Evolutionary conservation across 2,113 vertebrate genomes (phyloP).

Genomic region (Prunella himalayana): DNA sequence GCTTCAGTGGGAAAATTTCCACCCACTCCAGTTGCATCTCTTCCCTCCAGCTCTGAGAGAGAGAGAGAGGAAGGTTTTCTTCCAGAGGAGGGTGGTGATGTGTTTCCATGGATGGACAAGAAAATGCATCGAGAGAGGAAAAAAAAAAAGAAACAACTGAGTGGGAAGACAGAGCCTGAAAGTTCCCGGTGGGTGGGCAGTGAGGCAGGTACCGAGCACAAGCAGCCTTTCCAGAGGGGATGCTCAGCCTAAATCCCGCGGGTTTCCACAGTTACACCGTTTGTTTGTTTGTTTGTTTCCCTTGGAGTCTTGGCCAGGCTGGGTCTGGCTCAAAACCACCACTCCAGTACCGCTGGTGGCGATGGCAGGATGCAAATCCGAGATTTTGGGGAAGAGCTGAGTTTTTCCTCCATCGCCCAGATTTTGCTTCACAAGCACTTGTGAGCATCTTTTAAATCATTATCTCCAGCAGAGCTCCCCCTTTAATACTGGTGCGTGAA

Average conservation of each 20-base stretch:
- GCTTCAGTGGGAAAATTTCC: not conserved
- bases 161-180: not conserved
- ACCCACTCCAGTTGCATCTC: not conserved
- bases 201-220: not conserved
- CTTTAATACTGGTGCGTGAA: not conserved
- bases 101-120: not conserved
- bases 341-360: accelerated
- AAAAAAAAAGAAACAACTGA: not conserved
- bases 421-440: not conserved
- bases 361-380: not conserved
- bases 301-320: not conserved
- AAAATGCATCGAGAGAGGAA: not conserved
- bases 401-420: not conserved
- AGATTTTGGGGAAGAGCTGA: not conserved
- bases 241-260: accelerated
- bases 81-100: not conserved
- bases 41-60: not conserved
- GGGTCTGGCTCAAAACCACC: not conserved
- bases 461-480: not conserved
- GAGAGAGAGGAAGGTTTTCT: not conserved
- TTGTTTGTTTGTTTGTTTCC: accelerated
- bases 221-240: not conserved
- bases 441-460: not conserved
- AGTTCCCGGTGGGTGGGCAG: not conserved
- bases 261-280: not conserved